These are phyloP conservation scores for Lerema accius DNA, from an alignment of 1,140 invertebrate species.

Conservation along the genomic window DNA sequence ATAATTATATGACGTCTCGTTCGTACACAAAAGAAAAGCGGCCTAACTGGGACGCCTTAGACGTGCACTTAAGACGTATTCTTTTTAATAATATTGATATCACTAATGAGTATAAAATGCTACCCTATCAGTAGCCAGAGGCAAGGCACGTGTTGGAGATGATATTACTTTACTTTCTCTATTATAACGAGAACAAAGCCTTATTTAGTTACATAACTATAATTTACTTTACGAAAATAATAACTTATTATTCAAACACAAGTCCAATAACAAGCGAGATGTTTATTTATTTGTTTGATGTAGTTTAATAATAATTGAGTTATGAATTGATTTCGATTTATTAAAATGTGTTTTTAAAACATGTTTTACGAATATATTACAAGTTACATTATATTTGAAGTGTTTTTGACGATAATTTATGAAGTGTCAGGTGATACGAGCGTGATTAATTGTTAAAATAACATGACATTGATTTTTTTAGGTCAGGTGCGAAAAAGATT, in stretches of 20 bases:
- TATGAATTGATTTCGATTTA: no score
- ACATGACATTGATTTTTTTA: no score
- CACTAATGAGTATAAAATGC: not conserved
- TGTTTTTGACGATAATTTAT: not conserved
- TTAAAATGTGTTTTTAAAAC: no score
- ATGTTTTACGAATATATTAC: no score
- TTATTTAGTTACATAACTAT: slow-evolving; percentile 4
- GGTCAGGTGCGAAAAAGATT: no score
- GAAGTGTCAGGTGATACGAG: not conserved
- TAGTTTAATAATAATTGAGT: no score
- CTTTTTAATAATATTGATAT: slow-evolving; percentile 8
- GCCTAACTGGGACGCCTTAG: no score
- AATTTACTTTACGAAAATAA: slow-evolving; percentile 12
- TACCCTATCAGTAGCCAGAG: slow-evolving; percentile 8
- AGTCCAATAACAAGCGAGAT: not conserved
- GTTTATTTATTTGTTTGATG: not conserved
- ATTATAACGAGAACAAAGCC: slow-evolving; percentile 5
- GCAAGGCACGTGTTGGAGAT: slow-evolving; percentile 27
- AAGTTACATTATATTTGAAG: no score
- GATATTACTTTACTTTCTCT: slow-evolving; percentile 2
- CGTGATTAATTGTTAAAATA: no score
- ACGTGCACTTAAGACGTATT: no score
- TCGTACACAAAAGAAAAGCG: no score
- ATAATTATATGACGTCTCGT: no score
- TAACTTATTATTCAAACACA: slow-evolving; percentile 3